Evolutionary conservation across 2,113 vertebrate genomes (phyloP).

Genomic region (Dipodomys merriami): DNA sequence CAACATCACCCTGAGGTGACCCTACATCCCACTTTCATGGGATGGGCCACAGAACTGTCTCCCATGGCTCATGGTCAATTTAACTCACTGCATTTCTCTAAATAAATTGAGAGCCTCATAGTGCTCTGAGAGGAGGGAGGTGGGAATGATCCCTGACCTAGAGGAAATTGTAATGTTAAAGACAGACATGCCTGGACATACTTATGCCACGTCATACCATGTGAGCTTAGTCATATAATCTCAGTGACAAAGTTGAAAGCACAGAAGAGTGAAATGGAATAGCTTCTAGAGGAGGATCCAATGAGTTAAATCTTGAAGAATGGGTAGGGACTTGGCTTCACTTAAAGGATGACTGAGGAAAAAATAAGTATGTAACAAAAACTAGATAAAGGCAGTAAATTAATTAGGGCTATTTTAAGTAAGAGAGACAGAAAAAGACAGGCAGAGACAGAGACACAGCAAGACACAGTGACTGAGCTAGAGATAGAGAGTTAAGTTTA

Average conservation of each 20-base stretch:
- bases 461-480: no score
- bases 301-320: background rate
- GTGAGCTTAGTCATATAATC: background rate
- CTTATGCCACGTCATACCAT: no score
- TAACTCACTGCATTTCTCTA: background rate
- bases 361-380: background rate
- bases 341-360: background rate
- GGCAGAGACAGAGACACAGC: no score
- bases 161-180: accelerated
- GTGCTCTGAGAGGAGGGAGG: background rate
- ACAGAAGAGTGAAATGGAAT: background rate
- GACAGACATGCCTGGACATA: background rate
- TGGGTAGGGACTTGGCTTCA: background rate
- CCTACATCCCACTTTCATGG: background rate
- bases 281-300: background rate
- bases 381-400: background rate
- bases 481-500: background rate
- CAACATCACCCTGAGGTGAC: background rate
- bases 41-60: background rate
- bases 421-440: background rate
- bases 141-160: background rate
- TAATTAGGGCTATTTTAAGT: background rate
- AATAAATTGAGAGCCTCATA: background rate
- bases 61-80: background rate
- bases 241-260: background rate